A percentile compares a stretch with the other conserved stretches of the same genome.
Conservation (phyloP, 2,797 vertebrate species). For the Thripadectes ignobilis region DNA sequence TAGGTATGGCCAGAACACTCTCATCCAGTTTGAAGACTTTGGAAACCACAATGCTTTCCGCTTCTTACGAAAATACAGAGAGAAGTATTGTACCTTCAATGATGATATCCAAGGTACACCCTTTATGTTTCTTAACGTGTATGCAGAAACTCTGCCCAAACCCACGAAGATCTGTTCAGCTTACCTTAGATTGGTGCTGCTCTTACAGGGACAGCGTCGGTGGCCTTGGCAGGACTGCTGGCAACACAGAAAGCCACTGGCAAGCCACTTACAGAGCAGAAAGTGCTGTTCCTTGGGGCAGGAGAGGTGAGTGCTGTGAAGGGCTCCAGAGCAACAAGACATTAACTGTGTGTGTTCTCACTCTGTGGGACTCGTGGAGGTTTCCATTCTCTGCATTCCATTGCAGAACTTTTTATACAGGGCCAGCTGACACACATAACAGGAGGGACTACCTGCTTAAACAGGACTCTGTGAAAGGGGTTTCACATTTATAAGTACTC, state of each 20-base stretch:
- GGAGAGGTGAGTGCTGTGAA: constrained; percentile 84
- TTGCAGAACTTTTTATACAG: fast-evolving
- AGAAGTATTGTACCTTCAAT: constrained; percentile 98
- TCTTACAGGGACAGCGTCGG: constrained; percentile 88
- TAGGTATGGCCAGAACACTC: constrained; percentile 89
- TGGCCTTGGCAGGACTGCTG: constrained; percentile 92
- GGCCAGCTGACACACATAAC: not conserved
- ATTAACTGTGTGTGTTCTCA: fast-evolving
- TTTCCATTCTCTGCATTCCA: fast-evolving
- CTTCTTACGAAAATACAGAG: constrained; percentile 90
- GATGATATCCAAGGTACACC: constrained; percentile 96
- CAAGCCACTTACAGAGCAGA: constrained; percentile 89
- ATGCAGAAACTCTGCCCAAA: fast-evolving
- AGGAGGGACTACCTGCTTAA: not conserved
- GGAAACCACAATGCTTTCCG: constrained; percentile 98
- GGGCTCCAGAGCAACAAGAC: not conserved
- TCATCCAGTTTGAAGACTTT: constrained; percentile 99
- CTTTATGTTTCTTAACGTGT: fast-evolving
- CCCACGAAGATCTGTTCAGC: fast-evolving
- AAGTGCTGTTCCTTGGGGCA: constrained; percentile 93
- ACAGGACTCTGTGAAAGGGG: not conserved
- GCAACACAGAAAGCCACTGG: constrained; percentile 86
- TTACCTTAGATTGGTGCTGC: not conserved
- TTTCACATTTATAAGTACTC: not conserved
- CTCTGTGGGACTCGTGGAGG: not conserved